Percentiles rank a stretch among this genome's conserved stretches.
These are phyloP conservation scores for Diadema setosum DNA, from an alignment of 35 echinoderm and acorn worm species.

Conservation along the genomic window DNA sequence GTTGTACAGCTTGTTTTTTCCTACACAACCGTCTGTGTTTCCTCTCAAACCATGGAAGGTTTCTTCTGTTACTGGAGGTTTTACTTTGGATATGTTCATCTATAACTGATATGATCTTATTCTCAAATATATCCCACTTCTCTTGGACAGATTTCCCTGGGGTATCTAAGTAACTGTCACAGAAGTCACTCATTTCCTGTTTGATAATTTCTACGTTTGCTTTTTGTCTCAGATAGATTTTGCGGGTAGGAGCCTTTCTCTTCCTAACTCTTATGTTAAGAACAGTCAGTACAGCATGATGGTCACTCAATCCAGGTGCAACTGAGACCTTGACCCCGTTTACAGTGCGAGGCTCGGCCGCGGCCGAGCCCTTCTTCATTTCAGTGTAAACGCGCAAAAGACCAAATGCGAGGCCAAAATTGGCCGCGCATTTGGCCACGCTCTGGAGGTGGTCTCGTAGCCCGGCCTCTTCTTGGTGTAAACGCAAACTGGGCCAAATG, in stretches of 20 bases:
- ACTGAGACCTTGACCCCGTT: too few relatives aligned
- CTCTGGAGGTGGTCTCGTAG: too few relatives aligned
- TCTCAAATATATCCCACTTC: background rate
- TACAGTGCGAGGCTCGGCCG: too few relatives aligned
- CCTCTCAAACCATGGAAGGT: slow-evolving; percentile 15
- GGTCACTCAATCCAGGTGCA: background rate
- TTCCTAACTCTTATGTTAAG: background rate
- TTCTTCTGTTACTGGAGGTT: background rate
- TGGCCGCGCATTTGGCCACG: too few relatives aligned
- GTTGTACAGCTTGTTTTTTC: slow-evolving; percentile 19
- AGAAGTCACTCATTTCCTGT: background rate
- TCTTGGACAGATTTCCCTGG: background rate
- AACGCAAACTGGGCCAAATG: too few relatives aligned
- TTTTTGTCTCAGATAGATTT: background rate
- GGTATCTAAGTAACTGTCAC: background rate
- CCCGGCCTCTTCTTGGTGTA: too few relatives aligned
- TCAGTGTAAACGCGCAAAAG: too few relatives aligned
- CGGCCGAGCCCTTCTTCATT: too few relatives aligned
- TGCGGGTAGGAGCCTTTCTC: background rate
- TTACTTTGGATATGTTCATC: background rate
- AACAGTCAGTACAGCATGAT: background rate
- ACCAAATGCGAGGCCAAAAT: too few relatives aligned
- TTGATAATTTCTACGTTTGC: background rate
- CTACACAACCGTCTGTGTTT: background rate
- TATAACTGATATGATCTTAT: background rate